Base-by-base conservation (phyloP, 2,888 invertebrate genomes). In the Tetragonula carbonaria region DNA sequence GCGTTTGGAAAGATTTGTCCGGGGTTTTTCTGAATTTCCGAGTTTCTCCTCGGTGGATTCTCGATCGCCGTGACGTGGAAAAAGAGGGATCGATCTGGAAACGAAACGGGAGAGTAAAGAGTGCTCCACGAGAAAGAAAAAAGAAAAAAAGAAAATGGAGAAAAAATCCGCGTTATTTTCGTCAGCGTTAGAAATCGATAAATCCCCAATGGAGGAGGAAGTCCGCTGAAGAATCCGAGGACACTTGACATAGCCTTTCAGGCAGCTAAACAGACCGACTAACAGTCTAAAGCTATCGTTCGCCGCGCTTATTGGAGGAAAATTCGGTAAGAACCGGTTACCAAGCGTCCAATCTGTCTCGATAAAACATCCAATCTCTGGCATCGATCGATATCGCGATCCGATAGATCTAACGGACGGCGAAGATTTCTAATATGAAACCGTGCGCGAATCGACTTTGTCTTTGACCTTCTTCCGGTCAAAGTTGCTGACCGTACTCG, bases 341-440 rank as follows among this genome's bases (percentile, higher is more conserved):
- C 73, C 45, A 65, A 3, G 33, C 57, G 8, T 59, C 70, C 75
- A 82, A 78, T 82, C 82, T 62, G n/a, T 45, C n/a, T 4, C 16
- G 78, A 79, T 84, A 79, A 75, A 75, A 14, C 73, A 66, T 4
- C 45, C 63, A 57, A 80, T 73, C 72, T 45, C 14, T 51, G 57
- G 6, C 38, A 38, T 38, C 38, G 65, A 73, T 66, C 59, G 21
- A 55, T 33, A 33, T 65, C 28, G 50, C 77, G 77, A 63, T 50
- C 59, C 84, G 74, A 78, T 73, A 79, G 73, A 70, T 80, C 62
- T 11, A 45, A 11, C 8, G 45, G 8, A 11, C 45, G 45, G 45
- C 8, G 45, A 8, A 50, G 2, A n/a, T 57, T 57, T 57, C 57
- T 14, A 14, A 57, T 14, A 21, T 21, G 57, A 57, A 13, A 57